A percentile compares a stretch with the other conserved stretches of the same genome.
Conservation (phyloP, 2,888 invertebrate genomes). For the Troides oblongomaculatus region DNA sequence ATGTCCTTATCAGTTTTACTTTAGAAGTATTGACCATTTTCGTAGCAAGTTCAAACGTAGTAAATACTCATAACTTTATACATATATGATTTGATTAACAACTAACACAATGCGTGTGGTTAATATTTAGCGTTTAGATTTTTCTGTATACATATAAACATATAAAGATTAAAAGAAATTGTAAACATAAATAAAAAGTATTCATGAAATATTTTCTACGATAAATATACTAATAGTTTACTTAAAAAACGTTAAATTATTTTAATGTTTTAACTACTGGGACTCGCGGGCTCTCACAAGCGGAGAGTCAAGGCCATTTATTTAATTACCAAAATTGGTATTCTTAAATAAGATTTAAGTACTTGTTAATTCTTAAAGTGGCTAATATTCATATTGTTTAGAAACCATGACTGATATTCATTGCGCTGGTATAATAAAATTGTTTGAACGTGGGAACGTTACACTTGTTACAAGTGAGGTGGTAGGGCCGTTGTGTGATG, state of each 20-base stretch:
- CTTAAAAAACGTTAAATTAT: background rate
- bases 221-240: background rate
- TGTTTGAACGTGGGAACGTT: background rate
- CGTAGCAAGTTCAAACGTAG: background rate
- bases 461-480: background rate
- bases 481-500: slow-evolving; percentile 25
- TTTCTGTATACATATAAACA: too few relatives aligned
- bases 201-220: background rate
- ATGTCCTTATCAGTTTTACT: background rate
- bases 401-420: background rate
- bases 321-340: too few relatives aligned
- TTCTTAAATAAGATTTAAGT: too few relatives aligned
- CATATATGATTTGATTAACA: too few relatives aligned
- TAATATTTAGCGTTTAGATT: too few relatives aligned
- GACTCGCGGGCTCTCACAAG: too few relatives aligned
- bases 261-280: too few relatives aligned
- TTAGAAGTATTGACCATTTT: background rate
- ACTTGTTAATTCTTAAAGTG: too few relatives aligned
- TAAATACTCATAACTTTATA: background rate
- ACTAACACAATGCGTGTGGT: too few relatives aligned
- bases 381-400: too few relatives aligned
- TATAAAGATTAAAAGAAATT: background rate
- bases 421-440: background rate
- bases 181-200: background rate
- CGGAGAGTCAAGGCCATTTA: too few relatives aligned